These are phyloP conservation scores for Saxidomus purpurata DNA, from an alignment of 1,140 invertebrate species.

Conservation along the genomic window DNA sequence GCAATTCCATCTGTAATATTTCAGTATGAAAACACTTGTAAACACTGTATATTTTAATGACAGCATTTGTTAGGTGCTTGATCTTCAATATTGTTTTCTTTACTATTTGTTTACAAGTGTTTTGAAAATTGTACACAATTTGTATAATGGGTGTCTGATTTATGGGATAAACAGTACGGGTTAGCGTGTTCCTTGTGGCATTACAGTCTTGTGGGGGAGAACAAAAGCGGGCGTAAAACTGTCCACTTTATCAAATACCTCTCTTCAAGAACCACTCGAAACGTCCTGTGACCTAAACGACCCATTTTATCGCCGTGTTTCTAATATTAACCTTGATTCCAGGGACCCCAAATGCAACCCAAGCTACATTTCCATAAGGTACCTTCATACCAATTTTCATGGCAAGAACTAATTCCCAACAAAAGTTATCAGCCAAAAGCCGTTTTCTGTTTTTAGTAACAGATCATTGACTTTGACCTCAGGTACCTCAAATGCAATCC, in stretches of 20 bases:
- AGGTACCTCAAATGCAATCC: too few species aligned
- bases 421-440: too few species aligned
- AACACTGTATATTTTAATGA: too few species aligned
- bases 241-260: background rate
- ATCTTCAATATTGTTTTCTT: background rate
- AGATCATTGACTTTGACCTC: too few species aligned
- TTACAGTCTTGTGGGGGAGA: background rate
- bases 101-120: background rate
- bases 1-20: too few species aligned
- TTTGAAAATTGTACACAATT: background rate
- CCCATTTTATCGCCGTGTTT: slow-evolving; percentile 23
- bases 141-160: background rate
- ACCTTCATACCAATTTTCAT: too few species aligned
- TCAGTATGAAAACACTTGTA: background rate
- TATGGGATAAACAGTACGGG: background rate
- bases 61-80: background rate
- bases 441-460: too few species aligned
- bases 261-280: background rate
- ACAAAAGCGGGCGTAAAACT: background rate
- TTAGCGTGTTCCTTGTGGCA: too few species aligned
- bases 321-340: background rate
- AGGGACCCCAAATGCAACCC: too few species aligned
- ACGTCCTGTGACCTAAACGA: background rate
- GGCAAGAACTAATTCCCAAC: too few species aligned
- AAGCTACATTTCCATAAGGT: too few species aligned